Conservation (phyloP, 2,797 vertebrate species). For the Gymnodraco acuticeps region DNA sequence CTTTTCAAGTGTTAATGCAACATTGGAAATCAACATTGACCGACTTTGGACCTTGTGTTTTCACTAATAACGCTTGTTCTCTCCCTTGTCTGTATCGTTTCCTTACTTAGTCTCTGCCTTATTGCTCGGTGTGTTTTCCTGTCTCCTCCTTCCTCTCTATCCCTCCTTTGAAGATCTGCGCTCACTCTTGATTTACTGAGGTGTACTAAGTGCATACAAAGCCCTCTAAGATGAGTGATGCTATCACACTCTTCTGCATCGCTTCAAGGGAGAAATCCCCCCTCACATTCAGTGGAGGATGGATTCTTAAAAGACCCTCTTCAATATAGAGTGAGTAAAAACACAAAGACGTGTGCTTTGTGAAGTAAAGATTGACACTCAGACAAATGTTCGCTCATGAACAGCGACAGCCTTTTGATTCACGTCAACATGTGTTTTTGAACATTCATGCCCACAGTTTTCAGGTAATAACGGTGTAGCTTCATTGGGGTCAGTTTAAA, state of each 20-base stretch:
- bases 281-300: constrained; percentile 25
- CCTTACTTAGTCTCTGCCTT: constrained; percentile 11
- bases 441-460: neutral
- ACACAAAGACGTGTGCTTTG: constrained; percentile 32
- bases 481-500: neutral
- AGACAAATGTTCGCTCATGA: constrained; percentile 36
- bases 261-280: constrained; percentile 57
- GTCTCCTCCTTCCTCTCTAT: constrained; percentile 32
- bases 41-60: constrained; percentile 28
- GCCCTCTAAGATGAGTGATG: constrained; percentile 62
- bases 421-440: neutral
- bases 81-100: constrained; percentile 10
- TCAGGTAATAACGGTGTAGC: neutral
- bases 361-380: constrained; percentile 21
- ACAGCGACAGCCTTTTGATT: constrained; percentile 5
- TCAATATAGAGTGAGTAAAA: constrained; percentile 10
- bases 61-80: constrained; percentile 5
- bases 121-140: constrained; percentile 18
- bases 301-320: constrained; percentile 30
- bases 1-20: too few species aligned
- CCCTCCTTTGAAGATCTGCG: constrained; percentile 58
- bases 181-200: constrained; percentile 63
- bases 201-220: constrained; percentile 65
- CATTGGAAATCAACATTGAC: constrained; percentile 27
- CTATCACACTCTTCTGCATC: constrained; percentile 52